Evolutionary conservation across 2,113 vertebrate species (phyloP).

Genomic region (Rafetus swinhoei): DNA sequence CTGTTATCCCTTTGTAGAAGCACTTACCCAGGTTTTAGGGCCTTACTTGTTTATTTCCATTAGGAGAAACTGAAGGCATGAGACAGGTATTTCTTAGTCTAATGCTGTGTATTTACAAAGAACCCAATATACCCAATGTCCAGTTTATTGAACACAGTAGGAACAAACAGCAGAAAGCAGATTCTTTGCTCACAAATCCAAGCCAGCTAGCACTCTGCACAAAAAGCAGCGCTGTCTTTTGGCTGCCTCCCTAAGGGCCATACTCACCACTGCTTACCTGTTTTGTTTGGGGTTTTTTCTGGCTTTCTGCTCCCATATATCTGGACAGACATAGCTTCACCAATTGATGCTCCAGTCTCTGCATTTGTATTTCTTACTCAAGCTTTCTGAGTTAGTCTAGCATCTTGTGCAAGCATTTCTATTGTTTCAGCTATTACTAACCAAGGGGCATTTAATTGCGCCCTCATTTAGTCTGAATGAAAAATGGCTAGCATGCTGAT

Average conservation of each 20-base stretch:
- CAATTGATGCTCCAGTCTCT: rapidly evolving
- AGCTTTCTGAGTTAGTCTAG: too few species aligned
- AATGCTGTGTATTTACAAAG: neutral
- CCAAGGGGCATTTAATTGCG: neutral
- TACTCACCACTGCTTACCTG: rapidly evolving
- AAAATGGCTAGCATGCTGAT: neutral
- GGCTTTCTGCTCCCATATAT: neutral
- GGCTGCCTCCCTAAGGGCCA: rapidly evolving
- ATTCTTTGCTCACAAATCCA: neutral
- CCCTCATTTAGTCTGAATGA: neutral
- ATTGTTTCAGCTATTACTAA: neutral
- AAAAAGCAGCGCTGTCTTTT: neutral
- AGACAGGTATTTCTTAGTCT: rapidly evolving
- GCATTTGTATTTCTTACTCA: neutral
- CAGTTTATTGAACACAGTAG: neutral
- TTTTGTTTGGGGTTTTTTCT: neutral
- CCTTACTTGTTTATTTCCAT: neutral
- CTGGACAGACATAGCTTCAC: neutral
- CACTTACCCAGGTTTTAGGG: neutral
- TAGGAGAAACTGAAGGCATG: neutral
- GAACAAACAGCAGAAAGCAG: neutral
- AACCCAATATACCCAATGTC: neutral
- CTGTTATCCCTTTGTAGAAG: neutral
- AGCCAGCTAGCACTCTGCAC: neutral
- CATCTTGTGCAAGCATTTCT: neutral